phyloP scores from a whole-genome alignment of 1,140 invertebrate genomes.

The Saccostrea glomerata region DNA sequence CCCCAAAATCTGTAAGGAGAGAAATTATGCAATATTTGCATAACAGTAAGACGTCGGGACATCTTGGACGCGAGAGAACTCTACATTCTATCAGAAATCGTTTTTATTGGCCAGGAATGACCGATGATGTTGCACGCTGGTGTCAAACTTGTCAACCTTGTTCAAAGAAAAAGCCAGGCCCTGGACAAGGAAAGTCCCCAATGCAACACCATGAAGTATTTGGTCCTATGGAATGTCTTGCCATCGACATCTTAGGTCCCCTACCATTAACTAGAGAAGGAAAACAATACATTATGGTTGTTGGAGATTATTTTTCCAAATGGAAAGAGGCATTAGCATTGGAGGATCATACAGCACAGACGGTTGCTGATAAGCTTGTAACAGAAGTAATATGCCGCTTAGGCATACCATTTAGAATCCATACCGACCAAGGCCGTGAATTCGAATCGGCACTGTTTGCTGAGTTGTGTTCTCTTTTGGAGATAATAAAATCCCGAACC shows the following conservation, averaged over 20 bases:
- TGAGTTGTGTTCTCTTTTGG: constrained; percentile 45
- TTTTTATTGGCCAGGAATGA: constrained; percentile 50
- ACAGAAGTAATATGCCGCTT: constrained; percentile 53
- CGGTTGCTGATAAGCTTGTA: constrained; percentile 64
- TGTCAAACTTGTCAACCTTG: constrained; percentile 16
- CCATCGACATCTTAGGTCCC: constrained; percentile 38
- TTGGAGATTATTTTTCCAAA: constrained; percentile 70
- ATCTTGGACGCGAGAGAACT: constrained; percentile 45
- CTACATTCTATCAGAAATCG: neutral
- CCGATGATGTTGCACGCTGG: constrained; percentile 23
- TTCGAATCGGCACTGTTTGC: constrained; percentile 52
- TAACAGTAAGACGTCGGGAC: constrained; percentile 28
- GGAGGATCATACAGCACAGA: constrained; percentile 55
- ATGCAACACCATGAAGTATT: constrained; percentile 22
- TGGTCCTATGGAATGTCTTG: neutral
- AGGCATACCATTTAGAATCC: constrained; percentile 46
- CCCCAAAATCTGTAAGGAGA: constrained; percentile 23
- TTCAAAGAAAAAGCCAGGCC: constrained; percentile 28
- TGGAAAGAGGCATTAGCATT: constrained; percentile 51
- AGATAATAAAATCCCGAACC: constrained; percentile 47
- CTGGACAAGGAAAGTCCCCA: constrained; percentile 38
- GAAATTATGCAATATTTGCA: constrained; percentile 42
- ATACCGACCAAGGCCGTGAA: constrained; percentile 53
- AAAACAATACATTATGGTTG: constrained; percentile 63
- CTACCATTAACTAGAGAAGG: constrained; percentile 55